A percentile compares a stretch with the other conserved stretches of the same genome.
These are phyloP conservation scores for Elephantulus edwardii DNA, from an alignment of 2,113 vertebrate genomes.

Conservation along the genomic window DNA sequence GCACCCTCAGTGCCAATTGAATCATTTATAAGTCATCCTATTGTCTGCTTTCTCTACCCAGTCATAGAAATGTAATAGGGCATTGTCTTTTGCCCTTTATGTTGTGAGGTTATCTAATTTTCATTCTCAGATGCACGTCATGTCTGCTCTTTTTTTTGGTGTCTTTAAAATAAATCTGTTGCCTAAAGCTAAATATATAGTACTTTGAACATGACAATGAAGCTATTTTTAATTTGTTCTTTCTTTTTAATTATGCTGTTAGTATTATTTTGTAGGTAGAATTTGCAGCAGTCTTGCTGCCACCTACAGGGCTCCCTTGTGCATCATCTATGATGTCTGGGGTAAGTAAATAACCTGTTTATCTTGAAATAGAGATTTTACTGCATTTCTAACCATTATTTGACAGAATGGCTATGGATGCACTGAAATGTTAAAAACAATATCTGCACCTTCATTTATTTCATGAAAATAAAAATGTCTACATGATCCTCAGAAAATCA, in stretches of 20 bases:
- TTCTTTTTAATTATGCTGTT: conserved; percentile 40
- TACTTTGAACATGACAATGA: conserved; percentile 79
- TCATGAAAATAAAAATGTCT: conserved; percentile 61
- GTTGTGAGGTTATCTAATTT: conserved; percentile 57
- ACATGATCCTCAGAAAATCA: conserved; percentile 56
- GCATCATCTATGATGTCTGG: background rate
- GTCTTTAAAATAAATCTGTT: conserved; percentile 74
- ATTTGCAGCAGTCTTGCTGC: conserved; percentile 67
- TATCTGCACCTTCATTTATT: conserved; percentile 44
- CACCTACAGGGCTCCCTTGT: conserved; percentile 71
- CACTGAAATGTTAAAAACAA: conserved; percentile 52
- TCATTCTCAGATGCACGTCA: background rate
- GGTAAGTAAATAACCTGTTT: conserved; percentile 4
- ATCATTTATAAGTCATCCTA: conserved; percentile 29
- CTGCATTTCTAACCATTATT: conserved; percentile 14
- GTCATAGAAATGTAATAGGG: background rate
- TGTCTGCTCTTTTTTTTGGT: conserved; percentile 30
- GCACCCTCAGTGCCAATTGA: background rate
- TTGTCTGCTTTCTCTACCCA: background rate
- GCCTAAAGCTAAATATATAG: conserved; percentile 73
- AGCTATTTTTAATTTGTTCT: conserved; percentile 81
- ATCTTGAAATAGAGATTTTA: background rate
- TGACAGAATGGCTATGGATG: conserved; percentile 25
- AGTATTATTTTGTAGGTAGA: conserved; percentile 61
- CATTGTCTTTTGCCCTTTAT: conserved; percentile 52